Conservation (phyloP, 2,888 invertebrate species). For the Tanypteryx hageni region DNA sequence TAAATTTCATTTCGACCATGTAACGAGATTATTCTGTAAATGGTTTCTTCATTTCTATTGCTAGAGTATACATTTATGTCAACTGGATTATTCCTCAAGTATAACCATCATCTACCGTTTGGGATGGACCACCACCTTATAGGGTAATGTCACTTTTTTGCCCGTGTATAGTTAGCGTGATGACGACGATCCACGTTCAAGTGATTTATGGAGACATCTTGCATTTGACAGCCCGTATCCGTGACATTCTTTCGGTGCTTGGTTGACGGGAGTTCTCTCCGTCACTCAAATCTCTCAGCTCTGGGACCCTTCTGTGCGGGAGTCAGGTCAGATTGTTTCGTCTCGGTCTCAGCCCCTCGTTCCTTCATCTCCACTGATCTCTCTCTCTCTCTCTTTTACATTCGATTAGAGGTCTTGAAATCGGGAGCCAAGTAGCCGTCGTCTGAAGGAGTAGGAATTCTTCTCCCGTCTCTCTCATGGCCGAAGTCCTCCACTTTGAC, state of each 20-base stretch:
- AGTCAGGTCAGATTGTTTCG: slow-evolving; percentile 25
- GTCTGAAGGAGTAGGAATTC: slow-evolving; percentile 40
- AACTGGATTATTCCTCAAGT: too few species aligned
- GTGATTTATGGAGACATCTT: slow-evolving; percentile 25
- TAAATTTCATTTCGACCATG: not conserved
- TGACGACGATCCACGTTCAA: not conserved
- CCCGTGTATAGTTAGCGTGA: not conserved
- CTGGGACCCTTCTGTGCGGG: not conserved
- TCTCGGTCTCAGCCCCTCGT: not conserved
- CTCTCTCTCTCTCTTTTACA: not conserved
- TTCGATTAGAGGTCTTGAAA: slow-evolving; percentile 30
- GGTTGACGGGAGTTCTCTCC: not conserved
- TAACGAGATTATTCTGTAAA: too few species aligned
- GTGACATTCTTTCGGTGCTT: not conserved
- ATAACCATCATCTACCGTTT: too few species aligned
- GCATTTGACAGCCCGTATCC: slow-evolving; percentile 53
- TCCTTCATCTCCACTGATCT: not conserved
- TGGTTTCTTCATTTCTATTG: too few species aligned
- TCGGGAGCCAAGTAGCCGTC: slow-evolving; percentile 53
- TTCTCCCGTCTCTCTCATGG: not conserved
- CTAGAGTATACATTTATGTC: too few species aligned
- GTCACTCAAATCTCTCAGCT: slow-evolving; percentile 37
- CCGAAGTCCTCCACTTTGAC: not conserved
- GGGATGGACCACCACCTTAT: too few species aligned
- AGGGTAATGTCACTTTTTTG: not conserved